A percentile compares a stretch with the other conserved stretches of the same genome.
These are phyloP conservation scores for Aselliscus stoliczkanus DNA, from an alignment of 2,797 vertebrate species.

Conservation along the genomic window DNA sequence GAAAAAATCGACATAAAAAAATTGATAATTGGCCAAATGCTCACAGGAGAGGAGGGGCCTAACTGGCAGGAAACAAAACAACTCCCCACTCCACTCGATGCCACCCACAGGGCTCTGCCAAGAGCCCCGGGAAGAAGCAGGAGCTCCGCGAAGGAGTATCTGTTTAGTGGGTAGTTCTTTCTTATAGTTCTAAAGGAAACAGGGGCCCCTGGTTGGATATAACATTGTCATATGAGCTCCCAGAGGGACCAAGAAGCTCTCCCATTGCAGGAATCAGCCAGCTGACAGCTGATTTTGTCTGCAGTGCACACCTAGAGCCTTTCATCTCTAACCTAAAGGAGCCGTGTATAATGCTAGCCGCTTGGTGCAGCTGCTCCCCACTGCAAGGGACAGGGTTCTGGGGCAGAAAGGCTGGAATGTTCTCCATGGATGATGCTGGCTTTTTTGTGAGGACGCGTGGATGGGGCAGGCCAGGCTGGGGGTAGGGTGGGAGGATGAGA, in stretches of 20 bases:
- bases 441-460: neutral
- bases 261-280: neutral
- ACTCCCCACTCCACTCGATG: neutral
- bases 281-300: neutral
- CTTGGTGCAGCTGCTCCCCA: neutral
- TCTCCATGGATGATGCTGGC: neutral
- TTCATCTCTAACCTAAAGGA: neutral
- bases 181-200: conserved; percentile 24
- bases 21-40: neutral
- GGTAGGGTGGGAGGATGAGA: neutral
- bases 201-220: neutral
- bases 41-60: neutral
- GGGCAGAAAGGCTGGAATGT: neutral
- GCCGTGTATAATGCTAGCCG: neutral
- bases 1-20: neutral
- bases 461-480: neutral
- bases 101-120: neutral
- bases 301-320: neutral
- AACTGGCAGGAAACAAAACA: neutral
- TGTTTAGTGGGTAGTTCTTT: neutral
- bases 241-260: neutral
- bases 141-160: neutral
- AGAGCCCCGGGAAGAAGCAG: neutral
- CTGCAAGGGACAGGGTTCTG: neutral
- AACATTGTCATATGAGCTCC: neutral